Evolutionary conservation across 1,140 invertebrate species (phyloP).

Genomic region (Drosophila pachea): DNA sequence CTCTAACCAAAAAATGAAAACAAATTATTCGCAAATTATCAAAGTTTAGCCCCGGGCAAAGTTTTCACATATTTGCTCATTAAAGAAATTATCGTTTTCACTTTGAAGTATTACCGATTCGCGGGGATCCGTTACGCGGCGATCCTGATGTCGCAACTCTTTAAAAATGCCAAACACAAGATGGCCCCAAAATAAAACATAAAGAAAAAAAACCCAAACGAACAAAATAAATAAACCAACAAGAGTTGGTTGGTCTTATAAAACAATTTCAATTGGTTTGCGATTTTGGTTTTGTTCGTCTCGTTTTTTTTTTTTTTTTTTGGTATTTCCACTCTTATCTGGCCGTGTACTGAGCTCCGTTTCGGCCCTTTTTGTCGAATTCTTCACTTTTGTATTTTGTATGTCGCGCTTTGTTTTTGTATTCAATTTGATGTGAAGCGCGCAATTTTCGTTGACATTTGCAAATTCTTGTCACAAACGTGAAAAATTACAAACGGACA

Average conservation of each 20-base stretch:
- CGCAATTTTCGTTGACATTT: slow-evolving; percentile 75
- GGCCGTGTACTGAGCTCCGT: slow-evolving; percentile 14
- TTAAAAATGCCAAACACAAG: slow-evolving; percentile 49
- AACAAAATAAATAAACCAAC: slow-evolving; percentile 34
- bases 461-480: slow-evolving; percentile 74
- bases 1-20: background rate
- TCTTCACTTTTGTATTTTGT: slow-evolving; percentile 25
- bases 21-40: slow-evolving; percentile 11
- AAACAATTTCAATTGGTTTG: slow-evolving; percentile 69
- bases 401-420: background rate
- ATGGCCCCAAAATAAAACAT: slow-evolving; percentile 45
- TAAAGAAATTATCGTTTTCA: slow-evolving; percentile 35
- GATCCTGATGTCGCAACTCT: slow-evolving; percentile 24
- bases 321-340: slow-evolving; percentile 31
- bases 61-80: slow-evolving; percentile 38
- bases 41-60: slow-evolving; percentile 5
- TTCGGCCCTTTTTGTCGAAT: slow-evolving; percentile 56
- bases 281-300: slow-evolving; percentile 23
- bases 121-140: slow-evolving; percentile 15
- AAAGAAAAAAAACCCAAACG: slow-evolving; percentile 6
- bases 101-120: slow-evolving; percentile 40
- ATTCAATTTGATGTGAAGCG: slow-evolving; percentile 58
- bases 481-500: slow-evolving; percentile 33
- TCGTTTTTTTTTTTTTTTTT: background rate
- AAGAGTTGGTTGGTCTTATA: slow-evolving; percentile 38